Base-by-base conservation (phyloP, 2,888 invertebrate species). In the Pyrocoelia pectoralis region DNA sequence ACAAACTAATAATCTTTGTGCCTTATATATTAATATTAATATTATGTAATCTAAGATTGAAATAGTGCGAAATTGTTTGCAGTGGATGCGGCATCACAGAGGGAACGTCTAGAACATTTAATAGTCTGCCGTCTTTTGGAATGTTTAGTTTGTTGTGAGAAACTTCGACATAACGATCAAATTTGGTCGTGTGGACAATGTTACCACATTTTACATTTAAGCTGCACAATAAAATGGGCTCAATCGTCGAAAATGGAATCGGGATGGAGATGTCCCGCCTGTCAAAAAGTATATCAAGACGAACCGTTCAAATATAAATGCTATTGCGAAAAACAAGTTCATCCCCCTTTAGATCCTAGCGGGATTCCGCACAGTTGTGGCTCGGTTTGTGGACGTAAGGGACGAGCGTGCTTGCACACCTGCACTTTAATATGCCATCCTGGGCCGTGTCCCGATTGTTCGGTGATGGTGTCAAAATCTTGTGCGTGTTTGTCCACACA, bases 251-350 rank as follows among this genome's bases (percentile, higher is more conserved):
- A 89, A 70, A 52, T 77, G 54, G 91, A 91, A 68, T 87, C 87
- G 55, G 92, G 93, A 61, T 98, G 98, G 98, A 89, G 97, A 14
- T 98, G 98, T 79, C 98, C 98, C 0, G 95, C 96, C 0, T 98
- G 98, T 79, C 97, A 97, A 81, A 93, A 93, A 79, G 88, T 90
- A 1, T 88, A 87, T 60, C 82, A 85, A 12, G 84, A 85, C 17
- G 85, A 93, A 56, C 97, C 97, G 0, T 84, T 85, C 0, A 89
- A 92, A 56, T 98, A 97, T 80, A 84, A 85, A 12, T 98, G 98
- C 78, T 97, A 95, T 83, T 98, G 98, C 79, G 93, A 94, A 17
- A 92, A 93, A 77, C 79, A 84, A 1, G 85, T 85, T 41, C 87
- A 90, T 74, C 96, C 96, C 0, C 87, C 88, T 61, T 89, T 89